These are phyloP conservation scores for Parnassius apollo DNA, from an alignment of 2,888 invertebrate species.

Conservation along the genomic window DNA sequence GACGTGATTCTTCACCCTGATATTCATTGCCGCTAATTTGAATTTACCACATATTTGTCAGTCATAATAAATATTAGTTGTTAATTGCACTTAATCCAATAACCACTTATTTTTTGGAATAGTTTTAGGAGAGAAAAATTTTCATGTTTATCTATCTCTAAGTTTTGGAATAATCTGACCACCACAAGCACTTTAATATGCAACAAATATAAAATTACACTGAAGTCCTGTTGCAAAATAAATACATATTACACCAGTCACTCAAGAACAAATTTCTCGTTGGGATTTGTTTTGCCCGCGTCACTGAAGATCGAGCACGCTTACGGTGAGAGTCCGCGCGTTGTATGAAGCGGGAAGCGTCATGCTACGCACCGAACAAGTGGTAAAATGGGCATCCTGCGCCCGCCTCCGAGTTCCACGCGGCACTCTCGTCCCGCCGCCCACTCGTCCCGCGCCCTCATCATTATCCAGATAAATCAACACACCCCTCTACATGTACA, in stretches of 20 bases:
- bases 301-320: constrained; percentile 30
- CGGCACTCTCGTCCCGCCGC: constrained; percentile 36
- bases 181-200: constrained; percentile 5
- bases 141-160: not conserved
- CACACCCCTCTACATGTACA: constrained; percentile 35
- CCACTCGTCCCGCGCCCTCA: constrained; percentile 49
- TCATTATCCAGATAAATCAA: constrained; percentile 45
- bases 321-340: constrained; percentile 27
- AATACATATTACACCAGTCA: constrained; percentile 22
- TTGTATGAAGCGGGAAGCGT: constrained; percentile 51
- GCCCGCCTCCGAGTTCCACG: constrained; percentile 54
- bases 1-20: constrained; percentile 53
- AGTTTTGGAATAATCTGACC: constrained; percentile 1
- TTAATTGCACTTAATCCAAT: constrained; percentile 1
- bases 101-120: constrained; percentile 6
- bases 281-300: constrained; percentile 15
- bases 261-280: constrained; percentile 20
- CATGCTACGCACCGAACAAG: constrained; percentile 57
- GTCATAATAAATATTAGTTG: constrained; percentile 9
- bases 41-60: constrained; percentile 13
- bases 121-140: not conserved
- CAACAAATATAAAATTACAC: constrained; percentile 14
- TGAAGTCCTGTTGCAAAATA: constrained; percentile 1
- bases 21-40: constrained; percentile 37
- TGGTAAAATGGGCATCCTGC: constrained; percentile 60